Conservation (phyloP, 37 sponge, comb jelly and placozoan genomes). For the Chondrilla cf. caribensis region DNA sequence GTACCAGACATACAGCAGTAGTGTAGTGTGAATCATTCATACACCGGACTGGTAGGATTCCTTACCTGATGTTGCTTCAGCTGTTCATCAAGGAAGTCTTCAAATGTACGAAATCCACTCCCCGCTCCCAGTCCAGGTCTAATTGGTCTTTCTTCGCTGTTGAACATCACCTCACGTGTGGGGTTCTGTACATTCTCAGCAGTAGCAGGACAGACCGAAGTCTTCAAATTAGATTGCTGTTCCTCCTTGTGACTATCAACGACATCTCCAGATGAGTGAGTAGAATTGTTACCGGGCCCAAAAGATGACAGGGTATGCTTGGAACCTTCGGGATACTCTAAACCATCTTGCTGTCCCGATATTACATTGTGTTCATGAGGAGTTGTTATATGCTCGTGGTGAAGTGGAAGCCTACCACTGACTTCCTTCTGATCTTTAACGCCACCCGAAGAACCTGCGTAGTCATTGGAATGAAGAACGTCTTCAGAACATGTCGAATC, state of each 20-base stretch:
- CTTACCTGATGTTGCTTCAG: slow-evolving; percentile 6
- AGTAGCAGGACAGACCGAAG: background rate
- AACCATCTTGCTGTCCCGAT: background rate
- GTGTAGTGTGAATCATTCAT: too few relatives aligned
- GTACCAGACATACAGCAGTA: too few relatives aligned
- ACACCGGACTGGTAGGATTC: too few relatives aligned
- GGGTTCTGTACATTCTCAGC: background rate
- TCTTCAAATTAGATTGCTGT: background rate
- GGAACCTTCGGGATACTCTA: background rate
- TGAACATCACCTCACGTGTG: background rate
- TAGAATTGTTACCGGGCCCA: too few relatives aligned
- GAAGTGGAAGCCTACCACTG: background rate
- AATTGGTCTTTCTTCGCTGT: slow-evolving; percentile 50
- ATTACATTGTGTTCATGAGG: background rate
- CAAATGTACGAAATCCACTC: slow-evolving; percentile 34
- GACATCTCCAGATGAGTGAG: background rate
- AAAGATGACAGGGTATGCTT: too few relatives aligned
- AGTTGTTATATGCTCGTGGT: background rate
- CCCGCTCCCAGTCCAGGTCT: slow-evolving; percentile 43
- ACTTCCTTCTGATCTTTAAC: background rate
- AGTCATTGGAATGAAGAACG: background rate
- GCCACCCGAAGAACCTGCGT: background rate
- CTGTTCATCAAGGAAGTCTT: slow-evolving; percentile 49
- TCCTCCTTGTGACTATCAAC: background rate
- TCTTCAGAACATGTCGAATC: background rate